phyloP scores from a whole-genome alignment of 2,113 vertebrate genomes.

The Pachyramphus minor region DNA sequence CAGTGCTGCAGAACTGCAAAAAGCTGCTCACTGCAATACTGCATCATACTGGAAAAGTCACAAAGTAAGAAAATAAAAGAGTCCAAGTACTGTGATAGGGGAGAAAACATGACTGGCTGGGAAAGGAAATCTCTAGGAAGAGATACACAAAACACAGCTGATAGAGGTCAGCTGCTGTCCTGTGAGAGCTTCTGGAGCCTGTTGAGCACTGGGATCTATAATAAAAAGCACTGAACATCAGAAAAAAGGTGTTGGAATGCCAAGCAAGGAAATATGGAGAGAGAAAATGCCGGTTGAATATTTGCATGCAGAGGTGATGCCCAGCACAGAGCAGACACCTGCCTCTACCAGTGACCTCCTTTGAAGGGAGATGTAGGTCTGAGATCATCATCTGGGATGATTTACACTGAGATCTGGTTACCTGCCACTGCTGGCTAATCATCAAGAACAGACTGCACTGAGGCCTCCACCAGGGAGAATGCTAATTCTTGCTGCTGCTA shows the following conservation, averaged over 20 bases:
- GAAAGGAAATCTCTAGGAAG: no score
- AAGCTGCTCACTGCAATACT: no score
- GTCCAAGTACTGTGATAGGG: no score
- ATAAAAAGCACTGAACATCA: neutral
- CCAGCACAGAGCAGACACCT: neutral
- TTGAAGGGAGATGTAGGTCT: neutral
- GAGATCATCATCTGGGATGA: neutral
- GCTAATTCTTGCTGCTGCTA: neutral
- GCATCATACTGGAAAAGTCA: no score
- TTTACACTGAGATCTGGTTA: neutral
- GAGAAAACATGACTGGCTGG: no score
- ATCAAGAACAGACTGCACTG: neutral
- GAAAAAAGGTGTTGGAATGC: neutral
- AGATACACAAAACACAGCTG: no score
- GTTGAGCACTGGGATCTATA: no score
- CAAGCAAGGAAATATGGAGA: fast-evolving
- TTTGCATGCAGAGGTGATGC: fast-evolving
- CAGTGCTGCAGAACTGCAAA: no score
- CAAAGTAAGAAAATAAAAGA: no score
- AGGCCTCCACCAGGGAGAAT: neutral
- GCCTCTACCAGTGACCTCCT: neutral
- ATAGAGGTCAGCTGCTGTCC: no score
- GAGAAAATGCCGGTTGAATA: neutral
- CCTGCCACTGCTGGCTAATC: neutral
- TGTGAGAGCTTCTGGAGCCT: no score